Conservation (phyloP, 2,888 invertebrate genomes). For the Galeopsomyia nigrocyanea region DNA sequence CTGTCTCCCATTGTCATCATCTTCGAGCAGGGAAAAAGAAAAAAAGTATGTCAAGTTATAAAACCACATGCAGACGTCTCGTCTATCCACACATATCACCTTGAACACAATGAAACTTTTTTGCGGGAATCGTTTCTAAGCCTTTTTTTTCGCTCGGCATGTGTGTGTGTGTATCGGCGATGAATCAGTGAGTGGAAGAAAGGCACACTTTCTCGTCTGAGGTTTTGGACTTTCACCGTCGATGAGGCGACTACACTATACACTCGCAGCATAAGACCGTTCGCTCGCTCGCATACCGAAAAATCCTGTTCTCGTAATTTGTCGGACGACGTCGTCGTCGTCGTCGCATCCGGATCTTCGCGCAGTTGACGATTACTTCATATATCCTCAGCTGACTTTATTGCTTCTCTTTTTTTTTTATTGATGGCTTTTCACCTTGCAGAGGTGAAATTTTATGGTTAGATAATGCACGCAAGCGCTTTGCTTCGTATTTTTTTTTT, state of each 20-base stretch:
- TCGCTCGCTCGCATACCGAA: slow-evolving; percentile 50
- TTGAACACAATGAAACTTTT: slow-evolving; percentile 38
- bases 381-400: neutral
- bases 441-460: too few species aligned
- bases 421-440: neutral
- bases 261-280: slow-evolving; percentile 19
- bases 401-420: neutral
- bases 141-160: slow-evolving; percentile 43
- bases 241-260: slow-evolving; percentile 58
- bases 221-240: slow-evolving; percentile 67
- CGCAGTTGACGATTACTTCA: slow-evolving; percentile 38
- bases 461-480: too few species aligned
- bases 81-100: neutral
- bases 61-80: slow-evolving; percentile 10
- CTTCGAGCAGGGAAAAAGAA: too few species aligned
- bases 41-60: slow-evolving; percentile 34
- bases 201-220: slow-evolving; percentile 66
- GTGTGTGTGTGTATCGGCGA: slow-evolving; percentile 51
- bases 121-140: slow-evolving; percentile 48
- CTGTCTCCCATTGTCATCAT: too few species aligned
- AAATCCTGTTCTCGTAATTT: slow-evolving; percentile 53
- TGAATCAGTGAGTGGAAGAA: slow-evolving; percentile 67
- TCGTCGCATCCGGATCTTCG: slow-evolving; percentile 14
- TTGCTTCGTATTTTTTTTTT: too few species aligned
- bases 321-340: slow-evolving; percentile 14